These are phyloP conservation scores for Hippasteria phrygiana DNA, from an alignment of 53 echinoderm and acorn worm species.

Conservation along the genomic window DNA sequence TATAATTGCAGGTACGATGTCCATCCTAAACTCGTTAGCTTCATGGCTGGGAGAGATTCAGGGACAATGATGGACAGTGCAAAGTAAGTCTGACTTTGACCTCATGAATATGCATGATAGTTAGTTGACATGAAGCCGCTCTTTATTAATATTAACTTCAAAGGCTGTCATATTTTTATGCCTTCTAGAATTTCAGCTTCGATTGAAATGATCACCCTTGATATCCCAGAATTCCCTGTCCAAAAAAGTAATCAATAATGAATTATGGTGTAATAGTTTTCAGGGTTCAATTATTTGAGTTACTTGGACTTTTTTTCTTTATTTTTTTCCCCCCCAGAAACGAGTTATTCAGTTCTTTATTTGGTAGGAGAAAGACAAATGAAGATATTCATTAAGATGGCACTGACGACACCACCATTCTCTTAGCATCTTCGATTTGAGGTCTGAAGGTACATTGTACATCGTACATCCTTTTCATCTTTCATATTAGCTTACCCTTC, in stretches of 20 bases:
- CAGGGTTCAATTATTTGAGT: neutral
- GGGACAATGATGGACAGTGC: constrained; percentile 80
- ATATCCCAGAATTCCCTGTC: no score
- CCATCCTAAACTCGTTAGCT: constrained; percentile 90
- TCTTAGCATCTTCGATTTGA: no score
- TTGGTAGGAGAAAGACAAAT: constrained; percentile 57
- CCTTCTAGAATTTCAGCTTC: no score
- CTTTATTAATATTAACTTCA: no score
- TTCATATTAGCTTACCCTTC: no score
- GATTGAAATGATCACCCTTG: no score
- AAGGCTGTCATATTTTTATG: no score
- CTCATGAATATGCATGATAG: neutral
- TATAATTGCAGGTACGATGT: constrained; percentile 96
- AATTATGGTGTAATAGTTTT: neutral
- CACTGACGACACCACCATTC: neutral
- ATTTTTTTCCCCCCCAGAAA: constrained; percentile 54
- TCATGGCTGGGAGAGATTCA: constrained; percentile 81
- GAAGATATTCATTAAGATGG: neutral
- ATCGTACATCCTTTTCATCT: no score
- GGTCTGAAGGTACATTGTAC: no score
- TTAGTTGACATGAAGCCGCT: neutral
- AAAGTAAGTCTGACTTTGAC: constrained; percentile 65
- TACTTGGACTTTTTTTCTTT: neutral
- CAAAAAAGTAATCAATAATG: no score
- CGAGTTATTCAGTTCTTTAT: constrained; percentile 81